Base-by-base conservation (phyloP, 2,113 vertebrate genomes). In the Bungarus multicinctus region DNA sequence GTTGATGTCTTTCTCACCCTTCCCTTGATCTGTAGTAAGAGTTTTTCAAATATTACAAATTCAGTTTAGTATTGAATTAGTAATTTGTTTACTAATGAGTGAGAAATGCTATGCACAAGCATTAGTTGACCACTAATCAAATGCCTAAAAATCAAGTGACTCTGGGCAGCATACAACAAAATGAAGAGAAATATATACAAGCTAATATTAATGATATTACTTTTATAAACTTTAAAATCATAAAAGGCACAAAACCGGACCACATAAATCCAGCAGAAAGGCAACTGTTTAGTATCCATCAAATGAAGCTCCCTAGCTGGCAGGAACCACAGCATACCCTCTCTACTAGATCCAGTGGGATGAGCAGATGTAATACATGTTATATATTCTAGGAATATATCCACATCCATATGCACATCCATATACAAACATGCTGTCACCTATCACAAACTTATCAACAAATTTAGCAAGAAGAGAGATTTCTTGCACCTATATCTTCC, bases 1-100 rank as follows among this genome's bases (percentile, higher is more conserved):
- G 93, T 94, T 93, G 96, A 0, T 93, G 91, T 95, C 91, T 96
- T 91, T 52, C 0, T 0, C 88, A 23, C 91, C 91, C 94, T 95
- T 69, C 95, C 92, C 88, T 64, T 0, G 18, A 39, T 25, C 47
- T 34, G 22, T 9, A 0, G 55, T 89, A 88, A 52, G 85, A 43
- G 30, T 55, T 92, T 91, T 53, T 27, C 60, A 0, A 95, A 27
- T 50, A 0, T 92, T 74, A 88, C 25, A 54, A 85, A 64, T 92
- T 0, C 2, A 14, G 39, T 90, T 88, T 95, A 87, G 85, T 69
- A 47, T 54, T 89, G 95, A 95, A 74, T 69, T n/a, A 69, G 30
- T 34, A 91, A 91, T 94, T 95, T 94, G 93, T 39, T 27, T 0
- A 4, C 91, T 95, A 74, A 94, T 54, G 69, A 0, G 88, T 0